phyloP scores from a whole-genome alignment of 2,113 vertebrate species.

The Hippolais icterina region DNA sequence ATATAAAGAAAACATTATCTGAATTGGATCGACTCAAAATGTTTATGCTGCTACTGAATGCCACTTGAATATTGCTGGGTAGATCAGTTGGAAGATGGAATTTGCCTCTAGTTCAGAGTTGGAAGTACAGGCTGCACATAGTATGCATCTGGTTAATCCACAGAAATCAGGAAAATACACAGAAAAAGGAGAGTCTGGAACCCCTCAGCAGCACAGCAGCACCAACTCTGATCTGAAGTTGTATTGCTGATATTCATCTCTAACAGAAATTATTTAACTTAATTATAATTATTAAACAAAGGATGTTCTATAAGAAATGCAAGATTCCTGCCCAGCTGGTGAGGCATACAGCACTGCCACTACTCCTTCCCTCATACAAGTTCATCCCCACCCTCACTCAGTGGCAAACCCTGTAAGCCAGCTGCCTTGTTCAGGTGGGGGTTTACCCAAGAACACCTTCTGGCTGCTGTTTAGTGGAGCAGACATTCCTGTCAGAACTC shows the following conservation, averaged over 20 bases:
- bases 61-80: not conserved
- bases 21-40: not conserved
- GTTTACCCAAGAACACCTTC: not conserved
- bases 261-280: not conserved
- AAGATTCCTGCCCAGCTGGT: not conserved
- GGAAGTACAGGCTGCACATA: not conserved
- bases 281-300: too few relatives aligned
- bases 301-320: not conserved
- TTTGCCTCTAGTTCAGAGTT: not conserved
- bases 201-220: not conserved
- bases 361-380: fast-evolving
- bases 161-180: not conserved
- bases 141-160: not conserved
- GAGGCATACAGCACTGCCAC: not conserved
- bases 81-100: not conserved
- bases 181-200: not conserved
- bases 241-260: not conserved
- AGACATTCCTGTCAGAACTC: not conserved
- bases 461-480: not conserved
- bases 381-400: not conserved
- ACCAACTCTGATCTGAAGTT: not conserved
- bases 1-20: not conserved
- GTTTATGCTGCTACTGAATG: not conserved
- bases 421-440: not conserved
- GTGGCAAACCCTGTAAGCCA: not conserved